These are phyloP conservation scores for Phengaris alcon DNA, from an alignment of 2,888 invertebrate species.

Conservation along the genomic window DNA sequence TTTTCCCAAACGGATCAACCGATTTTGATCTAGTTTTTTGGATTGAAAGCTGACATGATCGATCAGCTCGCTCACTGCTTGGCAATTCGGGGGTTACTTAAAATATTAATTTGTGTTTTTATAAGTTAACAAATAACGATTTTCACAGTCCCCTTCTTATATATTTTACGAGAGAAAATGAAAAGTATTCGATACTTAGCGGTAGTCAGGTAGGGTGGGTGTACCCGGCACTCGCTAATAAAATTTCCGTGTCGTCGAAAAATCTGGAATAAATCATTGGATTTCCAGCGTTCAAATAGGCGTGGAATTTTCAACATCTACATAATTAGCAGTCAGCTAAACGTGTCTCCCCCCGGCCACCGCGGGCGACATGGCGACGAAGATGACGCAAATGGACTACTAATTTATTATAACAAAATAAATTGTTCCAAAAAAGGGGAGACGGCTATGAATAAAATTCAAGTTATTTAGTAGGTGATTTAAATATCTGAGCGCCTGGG, in stretches of 20 bases:
- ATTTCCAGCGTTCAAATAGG: background rate
- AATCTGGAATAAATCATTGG: slow-evolving; percentile 3
- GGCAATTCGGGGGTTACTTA: no score
- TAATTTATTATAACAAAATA: slow-evolving; percentile 50
- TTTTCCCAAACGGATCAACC: no score
- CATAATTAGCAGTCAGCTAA: slow-evolving; percentile 20
- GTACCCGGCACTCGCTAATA: no score
- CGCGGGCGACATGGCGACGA: slow-evolving; percentile 19
- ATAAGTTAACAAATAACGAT: no score
- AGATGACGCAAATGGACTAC: slow-evolving; percentile 43
- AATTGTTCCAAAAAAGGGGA: slow-evolving; percentile 53
- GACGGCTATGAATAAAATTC: slow-evolving; percentile 60
- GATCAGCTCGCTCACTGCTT: no score
- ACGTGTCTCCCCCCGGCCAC: background rate
- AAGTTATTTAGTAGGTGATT: slow-evolving; percentile 48
- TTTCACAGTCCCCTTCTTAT: no score
- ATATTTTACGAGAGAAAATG: no score
- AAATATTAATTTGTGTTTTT: no score
- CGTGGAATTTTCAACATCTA: slow-evolving; percentile 16
- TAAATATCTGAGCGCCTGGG: slow-evolving; percentile 43
- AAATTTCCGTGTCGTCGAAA: background rate
- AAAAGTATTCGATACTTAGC: no score
- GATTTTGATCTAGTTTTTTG: no score
- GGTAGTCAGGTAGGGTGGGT: no score
- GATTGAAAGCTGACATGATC: no score